Evolutionary conservation across 2,797 vertebrate species (phyloP).

Genomic region (Gambusia yucatana): DNA sequence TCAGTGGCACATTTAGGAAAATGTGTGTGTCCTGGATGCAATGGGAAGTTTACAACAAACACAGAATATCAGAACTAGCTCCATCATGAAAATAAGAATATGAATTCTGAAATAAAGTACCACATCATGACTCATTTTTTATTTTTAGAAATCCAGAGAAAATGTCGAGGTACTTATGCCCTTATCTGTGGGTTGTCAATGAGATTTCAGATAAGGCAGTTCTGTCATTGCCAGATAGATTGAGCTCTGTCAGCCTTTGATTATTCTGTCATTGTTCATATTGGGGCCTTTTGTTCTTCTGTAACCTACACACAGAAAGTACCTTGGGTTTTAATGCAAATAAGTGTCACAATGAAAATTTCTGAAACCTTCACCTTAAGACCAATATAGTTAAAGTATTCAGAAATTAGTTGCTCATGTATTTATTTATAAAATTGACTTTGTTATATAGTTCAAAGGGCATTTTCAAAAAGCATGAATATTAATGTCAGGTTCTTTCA

Average conservation of each 20-base stretch:
- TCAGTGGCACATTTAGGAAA: too few relatives aligned
- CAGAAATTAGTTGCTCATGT: neutral
- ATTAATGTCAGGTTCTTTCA: neutral
- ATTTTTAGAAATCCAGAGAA: neutral
- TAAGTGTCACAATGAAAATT: neutral
- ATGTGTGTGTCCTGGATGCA: neutral
- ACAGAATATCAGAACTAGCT: neutral
- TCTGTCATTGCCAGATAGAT: neutral
- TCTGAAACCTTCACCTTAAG: neutral
- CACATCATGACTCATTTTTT: neutral
- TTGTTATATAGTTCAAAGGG: neutral
- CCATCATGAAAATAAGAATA: neutral
- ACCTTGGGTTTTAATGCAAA: neutral
- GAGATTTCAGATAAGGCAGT: neutral
- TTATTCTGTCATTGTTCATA: neutral
- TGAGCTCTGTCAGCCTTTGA: neutral
- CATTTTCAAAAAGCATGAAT: neutral
- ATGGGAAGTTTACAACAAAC: neutral
- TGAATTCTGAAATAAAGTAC: neutral
- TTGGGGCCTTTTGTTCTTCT: neutral
- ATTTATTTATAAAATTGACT: neutral
- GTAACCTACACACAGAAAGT: neutral
- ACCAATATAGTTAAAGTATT: neutral
- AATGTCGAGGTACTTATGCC: neutral
- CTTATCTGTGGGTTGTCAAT: neutral